These are phyloP conservation scores for Macropis europaea DNA, from an alignment of 2,888 invertebrate species.

Conservation along the genomic window DNA sequence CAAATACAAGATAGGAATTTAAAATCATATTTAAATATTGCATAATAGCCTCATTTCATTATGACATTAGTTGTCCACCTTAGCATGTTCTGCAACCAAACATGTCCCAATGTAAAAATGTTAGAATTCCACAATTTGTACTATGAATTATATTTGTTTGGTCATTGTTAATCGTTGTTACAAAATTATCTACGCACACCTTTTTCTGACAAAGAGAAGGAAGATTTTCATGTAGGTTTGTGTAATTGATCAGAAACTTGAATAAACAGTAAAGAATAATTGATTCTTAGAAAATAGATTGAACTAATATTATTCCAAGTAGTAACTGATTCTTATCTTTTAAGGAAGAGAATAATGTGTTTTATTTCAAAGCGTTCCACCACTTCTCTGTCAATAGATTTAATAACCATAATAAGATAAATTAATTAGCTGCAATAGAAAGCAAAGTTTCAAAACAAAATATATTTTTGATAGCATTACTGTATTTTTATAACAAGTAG, in stretches of 20 bases:
- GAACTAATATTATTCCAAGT: neutral
- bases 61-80: constrained; percentile 53
- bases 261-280: neutral
- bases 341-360: neutral
- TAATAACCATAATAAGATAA: neutral
- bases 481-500: constrained; percentile 11
- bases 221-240: constrained; percentile 30
- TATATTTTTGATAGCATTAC: neutral
- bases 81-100: constrained; percentile 61
- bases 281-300: neutral
- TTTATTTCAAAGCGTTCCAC: neutral
- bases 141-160: constrained; percentile 16
- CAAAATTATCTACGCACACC: neutral
- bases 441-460: neutral
- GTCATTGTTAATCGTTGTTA: constrained; percentile 2
- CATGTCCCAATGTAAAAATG: constrained; percentile 24
- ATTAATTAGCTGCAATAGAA: neutral
- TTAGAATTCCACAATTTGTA: constrained; percentile 7
- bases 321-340: neutral
- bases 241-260: neutral
- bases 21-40: constrained; percentile 39
- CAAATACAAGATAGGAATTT: neutral
- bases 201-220: neutral
- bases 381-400: neutral
- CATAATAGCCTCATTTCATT: constrained; percentile 60